phyloP scores from a whole-genome alignment of 2,797 vertebrate species.

The Pampus argenteus region DNA sequence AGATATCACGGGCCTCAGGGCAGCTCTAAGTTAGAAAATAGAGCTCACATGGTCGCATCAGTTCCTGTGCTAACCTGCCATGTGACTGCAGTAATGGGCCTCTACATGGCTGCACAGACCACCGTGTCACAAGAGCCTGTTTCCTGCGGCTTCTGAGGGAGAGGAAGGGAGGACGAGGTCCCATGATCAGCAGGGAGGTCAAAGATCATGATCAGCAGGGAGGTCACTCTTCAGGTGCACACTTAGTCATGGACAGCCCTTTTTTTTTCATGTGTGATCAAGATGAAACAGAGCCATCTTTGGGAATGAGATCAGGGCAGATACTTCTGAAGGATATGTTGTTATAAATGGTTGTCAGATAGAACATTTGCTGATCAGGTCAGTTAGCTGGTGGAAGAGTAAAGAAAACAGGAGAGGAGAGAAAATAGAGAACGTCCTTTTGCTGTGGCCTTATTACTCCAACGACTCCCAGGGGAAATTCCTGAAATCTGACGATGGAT shows the following conservation, averaged over 20 bases:
- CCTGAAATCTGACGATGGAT: slow-evolving; percentile 76
- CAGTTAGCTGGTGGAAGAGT: slow-evolving; percentile 7
- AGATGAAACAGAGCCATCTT: slow-evolving; percentile 3
- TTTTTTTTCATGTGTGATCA: slow-evolving; percentile 8
- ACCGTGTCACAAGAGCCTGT: slow-evolving; percentile 79
- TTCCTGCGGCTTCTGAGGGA: slow-evolving; percentile 69
- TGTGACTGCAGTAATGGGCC: slow-evolving; percentile 85
- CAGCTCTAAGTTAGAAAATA: slow-evolving; percentile 78
- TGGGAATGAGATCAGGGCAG: not conserved
- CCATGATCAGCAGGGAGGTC: slow-evolving; percentile 73
- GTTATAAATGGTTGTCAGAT: not conserved
- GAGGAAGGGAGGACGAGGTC: slow-evolving; percentile 64
- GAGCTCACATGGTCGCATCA: slow-evolving; percentile 82
- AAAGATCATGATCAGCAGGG: slow-evolving; percentile 46
- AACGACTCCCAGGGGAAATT: slow-evolving; percentile 73
- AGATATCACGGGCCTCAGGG: slow-evolving; percentile 51
- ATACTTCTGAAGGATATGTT: slow-evolving; percentile 9
- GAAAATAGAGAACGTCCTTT: slow-evolving; percentile 37
- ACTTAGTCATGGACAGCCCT: slow-evolving; percentile 1
- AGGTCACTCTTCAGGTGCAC: slow-evolving; percentile 74
- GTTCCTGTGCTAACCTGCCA: slow-evolving; percentile 78
- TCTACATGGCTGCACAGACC: slow-evolving; percentile 70
- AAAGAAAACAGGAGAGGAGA: slow-evolving; percentile 8
- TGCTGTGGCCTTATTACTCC: slow-evolving; percentile 56
- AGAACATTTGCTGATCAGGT: slow-evolving; percentile 4